These are phyloP conservation scores for Setophaga kirtlandii DNA, from an alignment of 2,113 vertebrate genomes.

Conservation along the genomic window DNA sequence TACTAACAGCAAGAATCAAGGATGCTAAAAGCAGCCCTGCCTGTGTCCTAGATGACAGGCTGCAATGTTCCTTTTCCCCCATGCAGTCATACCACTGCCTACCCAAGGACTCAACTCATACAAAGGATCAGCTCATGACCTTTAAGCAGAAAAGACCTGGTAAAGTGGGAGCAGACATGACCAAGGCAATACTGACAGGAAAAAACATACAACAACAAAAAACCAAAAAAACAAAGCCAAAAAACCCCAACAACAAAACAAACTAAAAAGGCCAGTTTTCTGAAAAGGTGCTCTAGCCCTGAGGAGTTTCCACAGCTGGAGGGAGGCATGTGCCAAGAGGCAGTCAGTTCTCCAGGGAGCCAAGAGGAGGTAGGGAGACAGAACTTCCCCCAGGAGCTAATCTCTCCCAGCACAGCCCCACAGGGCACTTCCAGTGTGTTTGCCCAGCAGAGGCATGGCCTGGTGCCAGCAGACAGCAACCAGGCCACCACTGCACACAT, in stretches of 20 bases:
- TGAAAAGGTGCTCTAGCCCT: background rate
- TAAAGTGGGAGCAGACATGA: background rate
- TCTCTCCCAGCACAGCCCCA: background rate
- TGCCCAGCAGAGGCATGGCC: background rate
- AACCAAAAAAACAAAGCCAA: accelerated
- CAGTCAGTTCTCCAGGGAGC: background rate
- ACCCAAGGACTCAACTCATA: background rate
- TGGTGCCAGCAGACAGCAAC: accelerated
- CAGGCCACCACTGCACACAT: background rate
- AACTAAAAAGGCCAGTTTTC: background rate
- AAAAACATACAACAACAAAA: background rate
- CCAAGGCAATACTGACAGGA: background rate
- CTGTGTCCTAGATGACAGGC: background rate
- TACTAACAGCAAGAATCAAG: background rate
- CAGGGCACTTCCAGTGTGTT: background rate
- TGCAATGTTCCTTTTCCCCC: background rate
- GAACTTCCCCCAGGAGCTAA: background rate
- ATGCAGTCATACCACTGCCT: background rate
- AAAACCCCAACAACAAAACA: no score
- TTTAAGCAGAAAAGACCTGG: background rate
- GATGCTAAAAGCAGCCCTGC: background rate
- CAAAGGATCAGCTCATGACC: background rate
- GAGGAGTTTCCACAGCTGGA: background rate
- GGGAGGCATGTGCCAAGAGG: background rate
- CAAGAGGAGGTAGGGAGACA: background rate